A percentile compares a stretch with the other conserved stretches of the same genome.
Evolutionary conservation across 2,797 vertebrate genomes (phyloP).

Genomic region (Intellagama lesueurii): DNA sequence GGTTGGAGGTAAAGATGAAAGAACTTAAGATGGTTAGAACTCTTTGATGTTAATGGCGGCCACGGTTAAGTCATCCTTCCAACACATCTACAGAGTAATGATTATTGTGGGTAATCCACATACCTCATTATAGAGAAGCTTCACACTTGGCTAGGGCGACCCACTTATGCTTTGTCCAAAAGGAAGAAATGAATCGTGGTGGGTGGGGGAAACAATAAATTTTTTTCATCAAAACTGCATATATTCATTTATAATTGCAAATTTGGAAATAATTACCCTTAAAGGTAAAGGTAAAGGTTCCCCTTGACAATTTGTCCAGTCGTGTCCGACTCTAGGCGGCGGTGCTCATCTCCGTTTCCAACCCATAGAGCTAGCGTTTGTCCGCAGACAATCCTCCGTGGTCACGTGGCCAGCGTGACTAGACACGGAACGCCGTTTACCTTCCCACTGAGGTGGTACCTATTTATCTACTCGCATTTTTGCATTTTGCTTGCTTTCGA

Average conservation of each 20-base stretch:
- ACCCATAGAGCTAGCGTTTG: no score
- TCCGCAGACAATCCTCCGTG: no score
- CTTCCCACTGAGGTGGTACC: no score
- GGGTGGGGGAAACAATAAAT: background rate
- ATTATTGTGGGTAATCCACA: background rate
- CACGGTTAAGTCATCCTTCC: background rate
- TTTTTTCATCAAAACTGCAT: background rate
- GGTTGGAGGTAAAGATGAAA: background rate
- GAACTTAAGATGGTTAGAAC: background rate
- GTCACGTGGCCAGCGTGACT: no score
- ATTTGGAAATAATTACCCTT: background rate
- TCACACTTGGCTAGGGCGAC: background rate
- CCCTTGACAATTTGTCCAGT: no score
- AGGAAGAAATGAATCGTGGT: background rate
- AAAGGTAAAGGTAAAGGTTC: no score
- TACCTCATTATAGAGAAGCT: background rate
- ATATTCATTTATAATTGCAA: background rate
- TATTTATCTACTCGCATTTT: no score
- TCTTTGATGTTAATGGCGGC: background rate
- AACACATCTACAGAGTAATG: background rate
- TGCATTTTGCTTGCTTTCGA: no score
- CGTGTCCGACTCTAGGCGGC: no score
- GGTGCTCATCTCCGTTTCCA: no score
- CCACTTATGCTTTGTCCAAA: background rate
- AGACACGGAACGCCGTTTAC: no score